These are phyloP conservation scores for Corydoras sp. DNA, from an alignment of 2,113 vertebrate genomes.

Conservation along the genomic window DNA sequence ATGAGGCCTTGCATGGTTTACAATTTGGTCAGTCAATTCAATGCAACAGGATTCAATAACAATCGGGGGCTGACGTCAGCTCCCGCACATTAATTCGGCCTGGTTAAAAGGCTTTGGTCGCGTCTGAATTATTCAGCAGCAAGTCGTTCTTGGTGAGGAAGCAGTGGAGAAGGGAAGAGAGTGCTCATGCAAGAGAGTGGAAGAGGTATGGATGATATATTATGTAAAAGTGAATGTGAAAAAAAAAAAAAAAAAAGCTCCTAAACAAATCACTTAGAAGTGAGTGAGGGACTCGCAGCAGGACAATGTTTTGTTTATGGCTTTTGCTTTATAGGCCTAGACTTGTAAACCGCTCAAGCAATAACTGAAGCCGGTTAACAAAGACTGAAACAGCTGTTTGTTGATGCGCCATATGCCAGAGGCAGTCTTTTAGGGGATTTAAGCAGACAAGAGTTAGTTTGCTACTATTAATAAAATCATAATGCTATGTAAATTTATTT, in stretches of 20 bases:
- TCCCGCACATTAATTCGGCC: slow-evolving; percentile 37
- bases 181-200: slow-evolving; percentile 20
- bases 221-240: slow-evolving; percentile 18
- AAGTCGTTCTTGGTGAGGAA: slow-evolving; percentile 29
- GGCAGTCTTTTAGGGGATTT: too few relatives aligned
- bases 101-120: slow-evolving; percentile 50
- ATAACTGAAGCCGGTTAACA: neutral
- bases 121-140: slow-evolving; percentile 48
- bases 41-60: slow-evolving; percentile 48
- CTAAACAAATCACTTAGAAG: slow-evolving; percentile 14
- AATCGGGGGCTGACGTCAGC: slow-evolving; percentile 40
- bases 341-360: neutral
- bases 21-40: slow-evolving; percentile 44
- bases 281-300: neutral
- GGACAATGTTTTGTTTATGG: slow-evolving; percentile 3
- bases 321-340: neutral
- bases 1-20: slow-evolving; percentile 39
- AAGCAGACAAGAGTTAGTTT: neutral
- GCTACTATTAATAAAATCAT: neutral
- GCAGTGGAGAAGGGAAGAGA: slow-evolving; percentile 13
- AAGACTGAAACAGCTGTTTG: neutral
- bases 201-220: slow-evolving; percentile 24
- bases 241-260: slow-evolving; percentile 1
- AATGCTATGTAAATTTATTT: neutral
- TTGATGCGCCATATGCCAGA: too few relatives aligned